A percentile compares a stretch with the other conserved stretches of the same genome.
Conservation (phyloP, 2,797 vertebrate species). For the Etheostoma perlongum region DNA sequence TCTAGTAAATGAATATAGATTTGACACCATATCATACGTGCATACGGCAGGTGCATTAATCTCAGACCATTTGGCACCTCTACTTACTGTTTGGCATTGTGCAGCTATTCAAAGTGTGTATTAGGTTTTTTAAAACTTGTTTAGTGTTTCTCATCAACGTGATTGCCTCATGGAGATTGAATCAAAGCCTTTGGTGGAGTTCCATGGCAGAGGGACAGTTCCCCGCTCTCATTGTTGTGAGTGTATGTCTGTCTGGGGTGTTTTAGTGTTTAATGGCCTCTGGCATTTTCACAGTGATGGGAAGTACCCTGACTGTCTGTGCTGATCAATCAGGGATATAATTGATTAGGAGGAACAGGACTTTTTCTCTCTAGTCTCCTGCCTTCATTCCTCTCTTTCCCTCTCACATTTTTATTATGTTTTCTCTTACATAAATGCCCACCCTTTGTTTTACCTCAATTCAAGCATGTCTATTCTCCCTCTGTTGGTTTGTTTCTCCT, state of each 20-base stretch:
- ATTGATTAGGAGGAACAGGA: constrained; percentile 71
- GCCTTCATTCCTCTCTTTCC: constrained; percentile 14
- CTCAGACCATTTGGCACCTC: constrained; percentile 9
- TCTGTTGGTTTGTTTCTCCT: not conserved
- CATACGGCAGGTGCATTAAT: constrained; percentile 22
- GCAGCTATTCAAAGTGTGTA: not conserved
- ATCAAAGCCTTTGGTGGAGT: constrained; percentile 33
- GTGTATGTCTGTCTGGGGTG: constrained; percentile 64
- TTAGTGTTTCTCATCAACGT: constrained; percentile 16
- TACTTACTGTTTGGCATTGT: not conserved
- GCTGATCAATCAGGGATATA: constrained; percentile 74
- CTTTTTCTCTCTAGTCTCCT: constrained; percentile 32
- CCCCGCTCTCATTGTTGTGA: constrained; percentile 42
- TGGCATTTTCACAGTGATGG: constrained; percentile 67
- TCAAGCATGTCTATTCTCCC: not conserved
- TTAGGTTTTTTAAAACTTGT: constrained; percentile 14
- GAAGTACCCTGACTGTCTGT: constrained; percentile 65
- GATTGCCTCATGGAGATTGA: constrained; percentile 32
- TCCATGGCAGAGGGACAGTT: constrained; percentile 31
- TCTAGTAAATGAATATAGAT: constrained; percentile 48
- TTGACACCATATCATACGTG: constrained; percentile 6
- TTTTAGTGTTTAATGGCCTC: constrained; percentile 67
- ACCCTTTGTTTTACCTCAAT: not conserved
- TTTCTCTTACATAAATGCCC: not conserved
- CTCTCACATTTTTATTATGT: constrained; percentile 5